Percentiles rank a stretch among this genome's conserved stretches.
These are phyloP conservation scores for Podarcis lilfordi DNA, from an alignment of 2,797 vertebrate genomes.

Conservation along the genomic window DNA sequence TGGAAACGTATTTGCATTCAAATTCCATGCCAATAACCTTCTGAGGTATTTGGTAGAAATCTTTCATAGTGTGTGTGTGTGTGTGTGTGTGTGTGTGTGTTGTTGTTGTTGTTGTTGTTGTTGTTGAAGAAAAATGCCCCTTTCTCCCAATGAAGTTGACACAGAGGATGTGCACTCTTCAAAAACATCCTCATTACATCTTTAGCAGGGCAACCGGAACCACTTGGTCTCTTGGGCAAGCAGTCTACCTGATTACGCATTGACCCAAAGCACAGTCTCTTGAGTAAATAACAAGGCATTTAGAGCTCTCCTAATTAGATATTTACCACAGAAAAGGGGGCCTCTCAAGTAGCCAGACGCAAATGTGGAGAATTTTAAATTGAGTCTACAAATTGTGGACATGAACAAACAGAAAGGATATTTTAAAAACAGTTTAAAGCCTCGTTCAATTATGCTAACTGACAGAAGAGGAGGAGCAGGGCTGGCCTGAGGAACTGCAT, in stretches of 20 bases:
- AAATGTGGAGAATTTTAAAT: neutral
- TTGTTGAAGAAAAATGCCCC: slow-evolving; percentile 4
- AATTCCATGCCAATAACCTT: slow-evolving; percentile 16
- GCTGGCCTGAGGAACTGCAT: too few relatives aligned
- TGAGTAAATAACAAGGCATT: slow-evolving; percentile 64
- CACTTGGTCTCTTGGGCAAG: slow-evolving; percentile 46
- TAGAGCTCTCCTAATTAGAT: slow-evolving; percentile 63
- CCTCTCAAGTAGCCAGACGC: slow-evolving; percentile 24
- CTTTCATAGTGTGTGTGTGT: neutral
- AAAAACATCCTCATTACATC: slow-evolving; percentile 58
- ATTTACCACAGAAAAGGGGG: slow-evolving; percentile 59
- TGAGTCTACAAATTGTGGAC: neutral
- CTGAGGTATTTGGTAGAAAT: slow-evolving; percentile 11
- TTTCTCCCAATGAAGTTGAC: neutral
- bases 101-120: too few relatives aligned
- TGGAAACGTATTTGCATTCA: neutral
- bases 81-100: too few relatives aligned
- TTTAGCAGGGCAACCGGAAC: slow-evolving; percentile 53
- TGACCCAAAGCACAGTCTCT: slow-evolving; percentile 55
- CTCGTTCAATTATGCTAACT: neutral
- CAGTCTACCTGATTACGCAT: slow-evolving; percentile 54
- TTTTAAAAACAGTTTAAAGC: neutral
- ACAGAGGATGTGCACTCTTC: neutral
- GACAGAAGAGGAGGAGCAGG: neutral
- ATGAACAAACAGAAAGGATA: neutral